Evolutionary conservation across 2,797 vertebrate genomes (phyloP), one percentile per base, ranked within the genome.

Genomic region (Eulemur coronatus): DNA sequence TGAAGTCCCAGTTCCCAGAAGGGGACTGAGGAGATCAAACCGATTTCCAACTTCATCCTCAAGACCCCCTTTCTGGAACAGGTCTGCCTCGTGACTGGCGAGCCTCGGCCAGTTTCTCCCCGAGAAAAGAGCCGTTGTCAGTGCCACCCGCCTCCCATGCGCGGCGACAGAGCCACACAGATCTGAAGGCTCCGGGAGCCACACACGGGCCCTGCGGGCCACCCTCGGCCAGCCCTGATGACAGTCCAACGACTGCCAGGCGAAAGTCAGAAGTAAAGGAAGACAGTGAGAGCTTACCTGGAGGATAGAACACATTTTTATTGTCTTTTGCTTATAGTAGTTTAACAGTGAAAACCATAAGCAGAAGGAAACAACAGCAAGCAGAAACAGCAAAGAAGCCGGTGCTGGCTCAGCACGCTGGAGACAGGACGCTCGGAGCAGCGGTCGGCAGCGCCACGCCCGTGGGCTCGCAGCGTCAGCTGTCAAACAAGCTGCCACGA

Each of bases 121-220:
- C 24, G 55, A n/a, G 55, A 55, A 65, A 57, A 38, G 28, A 13
- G 4, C 10, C 20, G 0, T 2, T 1, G 7, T 5, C 20, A 14
- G 13, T 1, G 10, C 24, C 55, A 5, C 73, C 26, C 0, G 2
- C 59, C 84, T 20, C 28, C 57, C 0, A 0, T 2, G 59, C 1
- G 10, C 9, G 0, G 10, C 0, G 7, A 5, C 12, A 0, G 4
- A 0, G 28, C n/a, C 15, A 35, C 12, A 0, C 13, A 12, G 48
- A 26, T 7, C 28, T 0, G 26, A n/a, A 17, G 33, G 72, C 63
- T 43, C 1, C 0, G 0, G 38, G 0, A 11, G 18, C 33, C 50
- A 52, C 50, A 18, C 50, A 18, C 50, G 50, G 50, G 50, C 50
- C 50, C 50, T 52, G 17, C 5, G 17, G 50, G 50, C 18, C 50